A percentile compares a stretch with the other conserved stretches of the same genome.
Conservation (phyloP, 2,797 vertebrate genomes). For the Hypotaenidia philippensis region DNA sequence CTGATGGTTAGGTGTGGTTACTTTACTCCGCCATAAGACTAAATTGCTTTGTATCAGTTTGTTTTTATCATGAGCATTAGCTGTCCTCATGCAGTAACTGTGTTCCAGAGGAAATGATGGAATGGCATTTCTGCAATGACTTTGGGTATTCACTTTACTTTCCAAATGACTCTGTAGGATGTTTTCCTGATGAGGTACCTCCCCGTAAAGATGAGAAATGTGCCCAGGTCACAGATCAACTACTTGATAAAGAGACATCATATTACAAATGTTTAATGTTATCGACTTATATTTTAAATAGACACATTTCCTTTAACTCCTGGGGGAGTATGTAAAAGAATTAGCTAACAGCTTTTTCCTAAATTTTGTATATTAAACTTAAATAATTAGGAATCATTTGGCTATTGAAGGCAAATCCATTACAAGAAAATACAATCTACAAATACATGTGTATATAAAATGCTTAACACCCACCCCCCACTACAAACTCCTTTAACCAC, state of each 20-base stretch:
- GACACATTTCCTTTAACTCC: neutral
- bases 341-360: neutral
- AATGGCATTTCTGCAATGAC: neutral
- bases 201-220: neutral
- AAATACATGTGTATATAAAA: rapidly evolving
- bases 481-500: neutral
- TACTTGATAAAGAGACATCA: neutral
- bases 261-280: neutral
- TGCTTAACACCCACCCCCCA: rapidly evolving
- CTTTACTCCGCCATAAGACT: neutral
- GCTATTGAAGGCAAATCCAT: neutral
- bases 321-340: neutral
- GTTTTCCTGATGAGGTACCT: neutral
- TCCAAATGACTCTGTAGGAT: neutral
- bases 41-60: neutral
- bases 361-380: neutral
- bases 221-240: neutral
- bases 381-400: neutral
- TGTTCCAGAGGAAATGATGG: neutral
- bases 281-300: neutral
- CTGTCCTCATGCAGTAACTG: neutral
- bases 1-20: neutral
- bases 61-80: neutral
- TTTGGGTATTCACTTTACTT: neutral
- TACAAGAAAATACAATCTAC: neutral